Evolutionary conservation across 1,140 invertebrate species (phyloP), one percentile per base, ranked within the genome.

Genomic region (Melipona quadrifasciata): DNA sequence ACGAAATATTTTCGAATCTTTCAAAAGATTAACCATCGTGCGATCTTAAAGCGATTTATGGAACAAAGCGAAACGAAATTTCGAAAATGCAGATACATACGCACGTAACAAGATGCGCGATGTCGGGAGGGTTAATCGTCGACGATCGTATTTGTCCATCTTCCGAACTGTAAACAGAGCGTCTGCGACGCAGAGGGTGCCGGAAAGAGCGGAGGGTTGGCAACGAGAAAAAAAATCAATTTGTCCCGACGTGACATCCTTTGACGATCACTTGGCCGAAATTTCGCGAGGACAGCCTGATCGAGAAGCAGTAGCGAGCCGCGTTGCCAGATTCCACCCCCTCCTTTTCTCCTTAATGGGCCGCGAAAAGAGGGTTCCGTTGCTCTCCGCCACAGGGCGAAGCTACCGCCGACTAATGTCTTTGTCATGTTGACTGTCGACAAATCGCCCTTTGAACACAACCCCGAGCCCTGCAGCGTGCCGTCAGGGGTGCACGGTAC

Each of bases 371-470:
- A 86, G 76, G 79, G 89, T 84, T 78, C 65, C 71, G 39, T 57
- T n/a, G 61, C 79, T 58, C 70, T 70, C 76, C 34, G 68, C 57
- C 81, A 79, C 80, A 27, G 68, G 47, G 58, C 1, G 19, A 79
- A 77, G n/a, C 71, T 74, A 31, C 58, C 21, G 61, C 51, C 80
- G 89, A 83, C 92, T 94, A 92, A 93, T 93, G 92, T 93, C 93
- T 93, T 93, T 94, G 92, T 93, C 92, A 84, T 93, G 92, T 94
- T 91, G 91, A 93, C 91, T 93, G 93, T 91, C 93, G 91, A 94
- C 93, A 93, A 94, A 93, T 94, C 92, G 91, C 89, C 89, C 91
- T 93, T 92, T 92, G 89, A 91, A 90, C 89, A 90, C 89, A 91
- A 71, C 80, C 61, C 83, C 21, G n/a, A 77, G 57, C 61, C 81